phyloP scores from a whole-genome alignment of 2,797 vertebrate genomes.

The Mus caroli region DNA sequence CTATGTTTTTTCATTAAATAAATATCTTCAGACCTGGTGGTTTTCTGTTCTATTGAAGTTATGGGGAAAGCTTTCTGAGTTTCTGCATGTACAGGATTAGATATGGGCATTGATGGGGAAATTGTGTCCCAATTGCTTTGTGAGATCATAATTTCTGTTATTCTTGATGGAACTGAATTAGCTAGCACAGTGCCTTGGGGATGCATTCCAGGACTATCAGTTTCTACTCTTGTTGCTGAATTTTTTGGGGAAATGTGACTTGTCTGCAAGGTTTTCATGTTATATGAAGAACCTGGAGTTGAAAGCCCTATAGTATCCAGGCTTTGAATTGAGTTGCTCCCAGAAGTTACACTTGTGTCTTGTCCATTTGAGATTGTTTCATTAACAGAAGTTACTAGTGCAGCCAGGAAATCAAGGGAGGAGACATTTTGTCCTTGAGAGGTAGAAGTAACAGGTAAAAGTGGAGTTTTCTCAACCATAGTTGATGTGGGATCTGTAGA shows the following conservation, averaged over 20 bases:
- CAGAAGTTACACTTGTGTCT: not conserved
- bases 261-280: not conserved
- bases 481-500: not conserved
- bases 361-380: not conserved
- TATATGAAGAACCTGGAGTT: not conserved
- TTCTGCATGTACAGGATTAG: not conserved
- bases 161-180: not conserved
- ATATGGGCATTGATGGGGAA: no score
- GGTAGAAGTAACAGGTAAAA: not conserved
- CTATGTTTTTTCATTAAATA: not conserved
- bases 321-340: not conserved
- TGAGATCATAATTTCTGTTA: not conserved
- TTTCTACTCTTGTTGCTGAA: no score
- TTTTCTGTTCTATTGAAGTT: not conserved
- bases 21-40: not conserved
- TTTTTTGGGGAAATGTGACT: not conserved
- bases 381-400: not conserved
- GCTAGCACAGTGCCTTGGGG: not conserved
- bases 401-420: not conserved
- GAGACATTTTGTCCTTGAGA: not conserved
- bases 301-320: not conserved
- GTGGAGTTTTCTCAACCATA: not conserved
- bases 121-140: not conserved
- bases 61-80: not conserved
- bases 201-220: fast-evolving